Percentiles rank a stretch among this genome's conserved stretches.
Evolutionary conservation across 2,797 vertebrate genomes (phyloP).

Genomic region (Arctocebus calabarensis): DNA sequence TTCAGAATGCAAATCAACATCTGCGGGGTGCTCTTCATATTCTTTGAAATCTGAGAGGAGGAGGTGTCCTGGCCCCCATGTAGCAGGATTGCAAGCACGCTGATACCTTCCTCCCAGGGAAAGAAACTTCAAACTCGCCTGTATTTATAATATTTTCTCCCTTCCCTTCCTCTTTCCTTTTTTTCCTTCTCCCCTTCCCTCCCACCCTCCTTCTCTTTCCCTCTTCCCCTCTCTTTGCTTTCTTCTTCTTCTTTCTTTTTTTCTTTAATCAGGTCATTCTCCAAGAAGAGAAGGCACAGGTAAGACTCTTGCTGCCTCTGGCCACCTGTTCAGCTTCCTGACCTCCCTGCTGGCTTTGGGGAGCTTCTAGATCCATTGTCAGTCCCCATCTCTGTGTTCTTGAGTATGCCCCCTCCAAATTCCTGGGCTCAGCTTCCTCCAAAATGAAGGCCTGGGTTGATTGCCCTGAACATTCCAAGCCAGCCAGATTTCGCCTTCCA

Average conservation of each 20-base stretch:
- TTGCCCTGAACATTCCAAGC: not conserved
- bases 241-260: no score
- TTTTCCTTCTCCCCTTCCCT: no score
- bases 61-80: rapidly evolving
- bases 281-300: constrained; percentile 97
- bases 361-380: not conserved
- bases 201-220: no score
- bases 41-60: not conserved
- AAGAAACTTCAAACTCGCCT: constrained; percentile 4
- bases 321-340: not conserved
- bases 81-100: not conserved
- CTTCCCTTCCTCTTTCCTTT: not conserved
- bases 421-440: not conserved
- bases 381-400: not conserved
- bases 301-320: constrained; percentile 82
- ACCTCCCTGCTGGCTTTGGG: not conserved
- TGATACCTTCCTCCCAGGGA: not conserved
- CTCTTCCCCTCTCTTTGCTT: no score
- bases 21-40: not conserved
- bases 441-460: not conserved
- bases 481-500: not conserved
- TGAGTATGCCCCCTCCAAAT: not conserved
- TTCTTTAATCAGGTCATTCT: constrained; percentile 90
- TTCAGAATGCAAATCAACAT: not conserved
- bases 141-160: not conserved